A percentile compares a stretch with the other conserved stretches of the same genome.
These are phyloP conservation scores for Plagodis pulveraria DNA, from an alignment of 2,888 invertebrate genomes.

Conservation along the genomic window DNA sequence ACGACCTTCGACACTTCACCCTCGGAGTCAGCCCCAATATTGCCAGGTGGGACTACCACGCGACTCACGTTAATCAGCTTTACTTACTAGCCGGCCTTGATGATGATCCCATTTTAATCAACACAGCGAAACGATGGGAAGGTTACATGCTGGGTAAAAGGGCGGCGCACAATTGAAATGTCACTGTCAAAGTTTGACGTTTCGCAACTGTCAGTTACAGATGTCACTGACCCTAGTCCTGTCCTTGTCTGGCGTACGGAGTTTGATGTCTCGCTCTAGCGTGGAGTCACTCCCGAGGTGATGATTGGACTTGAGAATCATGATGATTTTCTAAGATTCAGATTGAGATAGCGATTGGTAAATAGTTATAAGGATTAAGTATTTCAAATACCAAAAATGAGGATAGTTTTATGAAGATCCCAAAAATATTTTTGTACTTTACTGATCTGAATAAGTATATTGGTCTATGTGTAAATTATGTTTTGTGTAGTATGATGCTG, in stretches of 20 bases:
- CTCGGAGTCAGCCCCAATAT: constrained; percentile 95
- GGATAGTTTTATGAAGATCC: constrained; percentile 7
- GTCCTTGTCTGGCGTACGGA: constrained; percentile 25
- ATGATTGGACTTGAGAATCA: constrained; percentile 8
- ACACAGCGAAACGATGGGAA: constrained; percentile 96
- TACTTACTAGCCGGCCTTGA: constrained; percentile 94
- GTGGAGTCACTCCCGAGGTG: constrained; percentile 20
- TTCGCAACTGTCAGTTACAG: constrained; percentile 20
- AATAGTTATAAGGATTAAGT: constrained; percentile 8
- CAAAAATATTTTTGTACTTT: constrained; percentile 17
- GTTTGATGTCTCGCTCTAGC: constrained; percentile 8
- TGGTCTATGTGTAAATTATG: too few species aligned
- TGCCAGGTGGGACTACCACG: constrained; percentile 99
- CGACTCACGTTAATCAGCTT: constrained; percentile 98
- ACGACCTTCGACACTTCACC: constrained; percentile 97
- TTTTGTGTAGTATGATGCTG: too few species aligned
- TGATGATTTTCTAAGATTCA: not conserved
- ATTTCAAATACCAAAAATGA: constrained; percentile 24
- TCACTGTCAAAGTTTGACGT: constrained; percentile 14
- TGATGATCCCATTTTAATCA: constrained; percentile 90
- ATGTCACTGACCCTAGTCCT: constrained; percentile 26
- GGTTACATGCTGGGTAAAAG: constrained; percentile 97
- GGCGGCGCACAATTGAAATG: constrained; percentile 94
- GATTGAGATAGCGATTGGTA: not conserved
- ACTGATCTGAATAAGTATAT: not conserved